Percentiles rank a stretch among this genome's conserved stretches.
These are phyloP conservation scores for Cheilosia urbana DNA, from an alignment of 2,888 invertebrate species.

Conservation along the genomic window DNA sequence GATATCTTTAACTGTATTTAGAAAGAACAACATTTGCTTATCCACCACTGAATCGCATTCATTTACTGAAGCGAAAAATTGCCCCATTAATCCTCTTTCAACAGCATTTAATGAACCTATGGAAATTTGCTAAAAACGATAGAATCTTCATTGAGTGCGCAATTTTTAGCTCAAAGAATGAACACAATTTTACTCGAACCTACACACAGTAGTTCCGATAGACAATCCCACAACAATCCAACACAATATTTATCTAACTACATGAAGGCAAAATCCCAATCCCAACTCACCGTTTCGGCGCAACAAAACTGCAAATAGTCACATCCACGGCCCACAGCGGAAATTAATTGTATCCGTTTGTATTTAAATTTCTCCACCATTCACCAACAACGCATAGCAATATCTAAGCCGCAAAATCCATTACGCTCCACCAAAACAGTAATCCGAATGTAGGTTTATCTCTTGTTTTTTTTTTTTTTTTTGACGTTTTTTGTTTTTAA, in stretches of 20 bases:
- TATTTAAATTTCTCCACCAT: conserved; percentile 43
- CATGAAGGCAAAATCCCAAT: background rate
- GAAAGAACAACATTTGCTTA: too few species aligned
- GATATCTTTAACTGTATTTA: too few species aligned
- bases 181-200: too few species aligned
- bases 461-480: conserved; percentile 17
- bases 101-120: too few species aligned
- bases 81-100: too few species aligned
- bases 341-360: conserved; percentile 59
- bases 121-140: too few species aligned
- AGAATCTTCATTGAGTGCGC: too few species aligned
- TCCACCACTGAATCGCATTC: too few species aligned
- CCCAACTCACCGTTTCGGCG: conserved; percentile 46
- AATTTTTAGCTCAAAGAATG: too few species aligned
- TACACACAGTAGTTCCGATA: background rate
- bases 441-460: conserved; percentile 59
- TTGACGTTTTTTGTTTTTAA: conserved; percentile 9
- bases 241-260: background rate
- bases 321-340: conserved; percentile 50
- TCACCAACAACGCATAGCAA: conserved; percentile 30
- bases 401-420: conserved; percentile 52
- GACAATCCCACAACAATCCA: background rate
- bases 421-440: conserved; percentile 50
- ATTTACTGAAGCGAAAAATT: too few species aligned
- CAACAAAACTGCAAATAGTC: conserved; percentile 26